phyloP scores from a whole-genome alignment of 2,797 vertebrate species.

The Parauchenoglanis ngamensis region DNA sequence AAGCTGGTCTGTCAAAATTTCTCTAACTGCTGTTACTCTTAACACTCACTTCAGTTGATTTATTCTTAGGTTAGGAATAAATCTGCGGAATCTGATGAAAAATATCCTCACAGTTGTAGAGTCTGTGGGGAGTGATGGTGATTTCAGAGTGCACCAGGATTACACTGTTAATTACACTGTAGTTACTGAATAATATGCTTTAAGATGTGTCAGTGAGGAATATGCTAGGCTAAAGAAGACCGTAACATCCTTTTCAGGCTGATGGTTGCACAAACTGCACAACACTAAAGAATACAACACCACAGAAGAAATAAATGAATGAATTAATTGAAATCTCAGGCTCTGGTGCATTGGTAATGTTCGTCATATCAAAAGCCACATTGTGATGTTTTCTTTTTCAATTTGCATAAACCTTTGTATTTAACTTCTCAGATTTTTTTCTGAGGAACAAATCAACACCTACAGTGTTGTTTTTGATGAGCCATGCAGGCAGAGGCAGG shows the following conservation, averaged over 20 bases:
- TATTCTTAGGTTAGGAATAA: background rate
- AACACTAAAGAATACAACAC: background rate
- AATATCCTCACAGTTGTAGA: background rate
- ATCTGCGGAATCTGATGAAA: background rate
- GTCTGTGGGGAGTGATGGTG: background rate
- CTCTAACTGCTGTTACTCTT: background rate
- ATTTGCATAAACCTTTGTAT: background rate
- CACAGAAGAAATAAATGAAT: background rate
- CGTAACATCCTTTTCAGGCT: background rate
- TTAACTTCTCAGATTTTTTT: background rate
- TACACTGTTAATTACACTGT: background rate
- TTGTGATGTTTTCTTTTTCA: background rate
- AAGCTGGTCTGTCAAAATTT: constrained; percentile 51
- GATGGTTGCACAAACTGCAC: background rate
- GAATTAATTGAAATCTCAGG: background rate
- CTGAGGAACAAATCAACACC: background rate
- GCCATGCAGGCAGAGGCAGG: background rate
- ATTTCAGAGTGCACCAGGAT: background rate
- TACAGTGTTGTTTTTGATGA: background rate
- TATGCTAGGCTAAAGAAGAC: background rate
- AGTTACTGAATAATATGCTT: background rate
- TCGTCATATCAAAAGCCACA: background rate
- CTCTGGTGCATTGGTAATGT: background rate
- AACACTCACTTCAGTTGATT: background rate
- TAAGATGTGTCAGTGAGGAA: background rate